Evolutionary conservation across 1,140 invertebrate species (phyloP), one percentile per base, ranked within the genome.

Genomic region (Drosophila sechellia): DNA sequence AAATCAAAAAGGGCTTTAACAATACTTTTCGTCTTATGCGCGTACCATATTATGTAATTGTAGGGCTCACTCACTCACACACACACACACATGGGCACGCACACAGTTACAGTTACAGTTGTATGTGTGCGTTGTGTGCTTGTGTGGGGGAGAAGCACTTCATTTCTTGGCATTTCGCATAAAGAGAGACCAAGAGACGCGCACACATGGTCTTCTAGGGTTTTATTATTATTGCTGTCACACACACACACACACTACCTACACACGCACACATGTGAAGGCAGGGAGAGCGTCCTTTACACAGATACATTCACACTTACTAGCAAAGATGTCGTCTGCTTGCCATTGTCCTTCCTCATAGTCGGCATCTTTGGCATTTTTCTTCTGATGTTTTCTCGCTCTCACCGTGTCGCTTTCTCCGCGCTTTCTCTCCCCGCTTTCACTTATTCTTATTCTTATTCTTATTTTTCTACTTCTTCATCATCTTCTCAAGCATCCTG

Each of bases 31-130:
- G 58, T 77, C 73, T 80, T 77, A 86, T 85, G 81, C 81, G 81
- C 81, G 68, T 76, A 85, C 81, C 81, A 81, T 86, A 86, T 86
- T 86, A 86, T 86, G 81, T 86, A 86, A 86, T 86, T 86, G 81
- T 79, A 49, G 74, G 81, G 58, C 81, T 76, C 53, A 77, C 15
- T 77, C 60, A 74, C 34, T 65, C 31, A 50, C 13, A 58, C 25
- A 71, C 12, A 22, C 20, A 5, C 17, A 46, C 4, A 20, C 20
- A 22, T 22, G 20, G 20, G 20, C 20, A 22, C 43, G 2, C 11
- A 42, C 20, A 69, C 4, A 55, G 35, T 13, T 17, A 69, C 4
- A 55, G 35, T 13, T 17, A 59, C 15, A 35, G 20, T 8, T 27
- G 39, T 17, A 27, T 35, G 15, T 39, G 17, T 58, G 42, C 27